Evolutionary conservation across 2,888 invertebrate species (phyloP).

Genomic region (Leuctra nigra): DNA sequence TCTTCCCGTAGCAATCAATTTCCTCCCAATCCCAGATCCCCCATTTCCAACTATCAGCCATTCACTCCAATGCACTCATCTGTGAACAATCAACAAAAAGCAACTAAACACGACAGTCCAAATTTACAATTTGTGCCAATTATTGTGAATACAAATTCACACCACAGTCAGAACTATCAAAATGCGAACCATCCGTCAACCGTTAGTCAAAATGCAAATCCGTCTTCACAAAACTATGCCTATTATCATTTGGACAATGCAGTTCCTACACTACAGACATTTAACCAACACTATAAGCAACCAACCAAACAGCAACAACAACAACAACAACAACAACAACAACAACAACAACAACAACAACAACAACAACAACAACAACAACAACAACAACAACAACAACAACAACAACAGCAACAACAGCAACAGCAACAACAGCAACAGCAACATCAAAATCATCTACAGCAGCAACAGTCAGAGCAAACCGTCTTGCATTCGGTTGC

Average conservation of each 20-base stretch:
- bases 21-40: no score
- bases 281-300: no score
- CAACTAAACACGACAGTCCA: not conserved
- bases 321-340: slow-evolving; percentile 2
- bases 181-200: not conserved
- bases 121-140: slow-evolving; percentile 8
- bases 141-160: slow-evolving; percentile 4
- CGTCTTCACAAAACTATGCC: not conserved
- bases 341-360: slow-evolving; percentile 14
- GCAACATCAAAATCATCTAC: no score
- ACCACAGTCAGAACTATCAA: not conserved
- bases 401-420: no score
- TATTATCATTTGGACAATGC: slow-evolving; percentile 4
- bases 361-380: slow-evolving; percentile 1
- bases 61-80: not conserved
- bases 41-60: not conserved
- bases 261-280: not conserved
- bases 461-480: not conserved
- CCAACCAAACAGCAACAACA: not conserved
- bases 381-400: slow-evolving; percentile 1
- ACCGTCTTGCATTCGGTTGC: not conserved
- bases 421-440: no score
- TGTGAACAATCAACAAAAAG: not conserved
- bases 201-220: not conserved
- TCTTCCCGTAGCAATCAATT: no score